Evolutionary conservation across 2,888 invertebrate genomes (phyloP), one percentile per base, ranked within the genome.

Genomic region (Pyralis farinalis): DNA sequence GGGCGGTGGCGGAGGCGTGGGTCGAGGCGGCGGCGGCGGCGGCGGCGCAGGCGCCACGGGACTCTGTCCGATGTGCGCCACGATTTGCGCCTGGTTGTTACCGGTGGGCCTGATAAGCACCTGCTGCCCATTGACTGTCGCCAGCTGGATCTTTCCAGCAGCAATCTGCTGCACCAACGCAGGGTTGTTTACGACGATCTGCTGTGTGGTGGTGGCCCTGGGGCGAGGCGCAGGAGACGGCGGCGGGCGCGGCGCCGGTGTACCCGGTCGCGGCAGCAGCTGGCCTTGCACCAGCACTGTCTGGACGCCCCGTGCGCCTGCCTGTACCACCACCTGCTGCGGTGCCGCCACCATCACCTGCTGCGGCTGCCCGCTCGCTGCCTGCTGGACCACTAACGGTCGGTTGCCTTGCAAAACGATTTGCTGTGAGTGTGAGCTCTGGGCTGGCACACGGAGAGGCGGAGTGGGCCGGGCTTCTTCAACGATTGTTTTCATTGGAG

Each of bases 91-190:
- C 63, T 94, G 94, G 67, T 94, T 94, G 70, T 94, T 94, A 37
- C 95, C 94, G 7, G 95, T 92, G 0, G 94, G 93, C 33, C 95
- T 90, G 44, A 96, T 94, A 31, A 96, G 89, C 20, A 96, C 95
- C 75, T 96, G 96, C 64, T 96, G 96, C 0, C 96, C 96, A 69
- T 95, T 95, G 16, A 96, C 93, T 0, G 95, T 95, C 0, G 96
- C 95, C 41, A 96, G 90, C 70, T 96, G 95, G 6, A 96, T 92
- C 73, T 96, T 96, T 5, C 96, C 96, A 9, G 94, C 91, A 1
- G 95, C 95, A 46, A 96, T 89, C 71, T 96, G 96, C 67, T 95
- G 95, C 9, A 94, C 95, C 29, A 96, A 81, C 10, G 91, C 92
- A 1, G 93, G 93, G 71, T 94, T 95, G 62, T 94, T 95, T 33